Conservation (phyloP, 2,113 vertebrate genomes). For the Notarius lentiginosus region DNA sequence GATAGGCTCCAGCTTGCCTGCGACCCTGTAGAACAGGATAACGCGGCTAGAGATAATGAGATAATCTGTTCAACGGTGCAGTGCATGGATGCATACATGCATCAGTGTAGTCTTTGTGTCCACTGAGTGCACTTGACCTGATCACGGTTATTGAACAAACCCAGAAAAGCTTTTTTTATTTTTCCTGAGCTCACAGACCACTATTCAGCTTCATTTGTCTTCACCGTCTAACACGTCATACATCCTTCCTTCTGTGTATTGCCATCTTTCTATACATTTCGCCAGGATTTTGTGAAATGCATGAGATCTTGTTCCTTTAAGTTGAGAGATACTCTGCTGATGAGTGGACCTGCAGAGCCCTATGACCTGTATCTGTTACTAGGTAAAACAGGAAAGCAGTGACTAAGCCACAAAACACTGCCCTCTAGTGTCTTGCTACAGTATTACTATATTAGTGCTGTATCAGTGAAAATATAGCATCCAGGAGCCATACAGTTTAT, state of each 20-base stretch:
- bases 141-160: not conserved
- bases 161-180: not conserved
- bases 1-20: no score
- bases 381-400: slow-evolving; percentile 55
- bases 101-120: not conserved
- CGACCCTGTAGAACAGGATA: no score
- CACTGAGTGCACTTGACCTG: slow-evolving; percentile 4
- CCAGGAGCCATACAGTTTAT: not conserved
- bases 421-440: slow-evolving; percentile 31
- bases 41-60: no score
- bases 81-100: not conserved
- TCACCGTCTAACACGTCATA: not conserved
- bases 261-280: not conserved
- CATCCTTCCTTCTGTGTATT: not conserved
- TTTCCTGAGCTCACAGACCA: not conserved
- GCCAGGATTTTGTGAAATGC: not conserved
- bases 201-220: not conserved
- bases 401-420: slow-evolving; percentile 38
- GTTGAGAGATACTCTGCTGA: slow-evolving; percentile 45
- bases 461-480: not conserved
- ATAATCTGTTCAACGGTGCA: not conserved
- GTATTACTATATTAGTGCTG: slow-evolving; percentile 26
- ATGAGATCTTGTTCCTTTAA: slow-evolving; percentile 44
- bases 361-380: slow-evolving; percentile 56
- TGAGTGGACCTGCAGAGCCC: slow-evolving; percentile 47